Percentiles rank a stretch among this genome's conserved stretches.
Conservation (phyloP, 2,797 vertebrate species). For the Paguma larvata region DNA sequence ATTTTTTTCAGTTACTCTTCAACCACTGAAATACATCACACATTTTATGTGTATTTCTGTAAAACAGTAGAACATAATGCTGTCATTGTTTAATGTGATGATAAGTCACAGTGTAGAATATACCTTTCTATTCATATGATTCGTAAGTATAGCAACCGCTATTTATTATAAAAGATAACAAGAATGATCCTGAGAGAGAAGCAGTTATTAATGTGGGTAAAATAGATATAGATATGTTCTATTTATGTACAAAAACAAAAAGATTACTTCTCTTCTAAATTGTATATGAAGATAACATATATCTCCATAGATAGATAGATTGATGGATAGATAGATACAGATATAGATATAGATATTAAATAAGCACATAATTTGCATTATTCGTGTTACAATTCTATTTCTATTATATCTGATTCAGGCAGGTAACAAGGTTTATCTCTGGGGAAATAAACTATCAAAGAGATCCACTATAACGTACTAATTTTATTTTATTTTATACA, state of each 20-base stretch:
- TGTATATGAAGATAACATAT: background rate
- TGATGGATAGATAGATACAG: background rate
- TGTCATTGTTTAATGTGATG: background rate
- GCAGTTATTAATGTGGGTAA: background rate
- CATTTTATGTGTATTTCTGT: background rate
- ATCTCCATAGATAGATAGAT: background rate
- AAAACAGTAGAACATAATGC: background rate
- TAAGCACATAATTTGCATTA: background rate
- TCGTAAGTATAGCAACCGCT: background rate
- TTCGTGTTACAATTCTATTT: background rate
- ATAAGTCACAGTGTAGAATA: background rate
- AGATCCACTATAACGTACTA: background rate
- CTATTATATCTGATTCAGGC: background rate
- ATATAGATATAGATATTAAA: background rate
- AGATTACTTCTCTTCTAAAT: background rate
- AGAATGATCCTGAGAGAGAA: background rate
- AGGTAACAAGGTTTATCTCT: background rate
- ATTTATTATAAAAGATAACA: background rate
- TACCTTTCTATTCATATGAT: background rate
- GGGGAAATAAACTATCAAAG: background rate
- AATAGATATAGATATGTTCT: background rate
- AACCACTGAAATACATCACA: background rate
- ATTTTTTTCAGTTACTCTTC: background rate
- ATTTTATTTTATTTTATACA: background rate
- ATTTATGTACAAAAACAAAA: background rate